Percentiles rank a stretch among this genome's conserved stretches.
Conservation (phyloP, 2,113 vertebrate species). For the Thunnus thynnus region DNA sequence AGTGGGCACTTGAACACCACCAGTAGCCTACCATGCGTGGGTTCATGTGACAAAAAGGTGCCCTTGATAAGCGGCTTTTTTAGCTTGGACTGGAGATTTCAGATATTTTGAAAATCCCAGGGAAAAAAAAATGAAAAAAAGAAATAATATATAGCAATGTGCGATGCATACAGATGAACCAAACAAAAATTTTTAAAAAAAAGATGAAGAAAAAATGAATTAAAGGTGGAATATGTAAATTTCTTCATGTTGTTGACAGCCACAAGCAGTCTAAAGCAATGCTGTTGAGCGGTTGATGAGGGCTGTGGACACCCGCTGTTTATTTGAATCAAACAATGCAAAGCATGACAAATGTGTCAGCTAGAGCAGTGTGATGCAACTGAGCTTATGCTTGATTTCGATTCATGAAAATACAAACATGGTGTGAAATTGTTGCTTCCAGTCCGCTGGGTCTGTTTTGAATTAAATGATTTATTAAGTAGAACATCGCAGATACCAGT, state of each 20-base stretch:
- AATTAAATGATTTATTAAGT: conserved; percentile 65
- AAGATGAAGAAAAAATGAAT: conserved; percentile 17
- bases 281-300: conserved; percentile 5
- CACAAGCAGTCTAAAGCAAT: conserved; percentile 29
- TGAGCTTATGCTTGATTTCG: conserved; percentile 55
- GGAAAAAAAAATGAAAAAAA: background rate
- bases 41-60: conserved; percentile 63
- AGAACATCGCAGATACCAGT: conserved; percentile 45
- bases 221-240: conserved; percentile 38
- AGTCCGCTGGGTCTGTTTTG: conserved; percentile 53
- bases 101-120: conserved; percentile 3
- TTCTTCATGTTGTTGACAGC: background rate
- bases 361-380: conserved; percentile 49
- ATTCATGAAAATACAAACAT: conserved; percentile 72
- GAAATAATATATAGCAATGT: background rate
- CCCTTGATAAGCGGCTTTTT: conserved; percentile 64
- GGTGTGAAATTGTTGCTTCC: conserved; percentile 71
- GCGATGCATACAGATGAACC: background rate
- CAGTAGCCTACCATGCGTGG: conserved; percentile 35
- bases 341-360: conserved; percentile 58
- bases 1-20: conserved; percentile 75
- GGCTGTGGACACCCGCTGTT: conserved; percentile 36
- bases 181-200: conserved; percentile 5
- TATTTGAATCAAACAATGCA: conserved; percentile 46
- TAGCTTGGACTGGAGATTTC: conserved; percentile 29